phyloP scores from a whole-genome alignment of 2,888 invertebrate genomes.

The Reticulitermes lucifugus region DNA sequence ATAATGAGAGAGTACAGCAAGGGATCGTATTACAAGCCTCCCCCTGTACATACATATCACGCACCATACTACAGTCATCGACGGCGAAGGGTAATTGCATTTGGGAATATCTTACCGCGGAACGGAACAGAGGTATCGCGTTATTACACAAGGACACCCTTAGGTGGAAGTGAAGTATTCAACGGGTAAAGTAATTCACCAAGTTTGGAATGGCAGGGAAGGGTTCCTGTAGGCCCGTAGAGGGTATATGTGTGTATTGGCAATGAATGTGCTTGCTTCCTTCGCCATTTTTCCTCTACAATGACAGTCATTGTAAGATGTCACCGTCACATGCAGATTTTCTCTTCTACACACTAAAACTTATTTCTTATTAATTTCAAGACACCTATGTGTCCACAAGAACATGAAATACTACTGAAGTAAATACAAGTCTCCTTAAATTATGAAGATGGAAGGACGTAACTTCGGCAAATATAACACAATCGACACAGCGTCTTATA shows the following conservation, averaged over 20 bases:
- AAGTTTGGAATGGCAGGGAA: neutral
- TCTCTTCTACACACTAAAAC: no score
- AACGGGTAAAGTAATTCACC: conserved; percentile 14
- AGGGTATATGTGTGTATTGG: neutral
- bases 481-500: no score
- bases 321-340: neutral
- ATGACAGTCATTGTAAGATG: neutral
- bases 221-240: neutral
- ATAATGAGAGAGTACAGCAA: conserved; percentile 16
- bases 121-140: conserved; percentile 21
- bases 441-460: no score
- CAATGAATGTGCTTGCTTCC: neutral
- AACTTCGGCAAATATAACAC: no score
- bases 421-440: no score
- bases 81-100: conserved; percentile 43
- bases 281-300: neutral
- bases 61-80: conserved; percentile 21
- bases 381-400: no score
- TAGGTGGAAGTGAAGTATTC: conserved; percentile 11
- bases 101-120: conserved; percentile 49
- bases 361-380: no score
- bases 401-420: no score
- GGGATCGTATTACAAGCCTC: neutral
- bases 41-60: neutral
- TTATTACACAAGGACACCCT: neutral